Evolutionary conservation across 2,113 vertebrate genomes (phyloP), one percentile per base, ranked within the genome.

Genomic region (Arenaria interpres): DNA sequence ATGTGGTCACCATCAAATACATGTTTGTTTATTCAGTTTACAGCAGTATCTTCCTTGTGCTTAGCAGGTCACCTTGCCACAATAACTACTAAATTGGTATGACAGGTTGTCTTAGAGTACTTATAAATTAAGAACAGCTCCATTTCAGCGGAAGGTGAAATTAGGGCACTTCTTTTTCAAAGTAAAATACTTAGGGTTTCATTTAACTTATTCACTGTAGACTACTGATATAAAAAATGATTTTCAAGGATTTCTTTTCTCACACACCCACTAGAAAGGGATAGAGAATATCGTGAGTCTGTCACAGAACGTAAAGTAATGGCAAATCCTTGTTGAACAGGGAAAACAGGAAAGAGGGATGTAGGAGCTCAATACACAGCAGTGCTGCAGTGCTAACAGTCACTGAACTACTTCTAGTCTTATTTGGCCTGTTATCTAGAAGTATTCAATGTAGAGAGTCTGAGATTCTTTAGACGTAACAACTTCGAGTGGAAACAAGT

Each of bases 401-500:
- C 2, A 0, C 64, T 51, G 35, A 89, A 45, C 33, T 88, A 66
- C 88, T 96, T 88, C 60, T 43, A 85, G n/a, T 64, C 8, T 82
- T 74, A n/a, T 37, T 87, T 91, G 33, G 45, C 14, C 46, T 83
- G 6, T 48, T 83, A 63, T 72, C 54, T 39, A 66, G 39, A 14
- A 43, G 56, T 37, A 85, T 50, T 37, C n/a, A 54, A 6, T 43
- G 17, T 35, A 78, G 15, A 50, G 18, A 88, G 32, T 28, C 27
- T 8, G 21, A 87, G 54, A 76, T 90, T 78, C 90, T 85, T 86
- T n/a, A 90, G 39, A 69, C 53, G 39, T 82, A 78, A 75, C 39
- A 93, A 80, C 41, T 89, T 56, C 53, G 32, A 96, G 59, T 69
- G 79, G 87, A 96, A 95, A 89, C 19, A 83, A 85, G 43, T 72